phyloP scores from a whole-genome alignment of 2,797 vertebrate species.

The Rhinophrynus dorsalis region DNA sequence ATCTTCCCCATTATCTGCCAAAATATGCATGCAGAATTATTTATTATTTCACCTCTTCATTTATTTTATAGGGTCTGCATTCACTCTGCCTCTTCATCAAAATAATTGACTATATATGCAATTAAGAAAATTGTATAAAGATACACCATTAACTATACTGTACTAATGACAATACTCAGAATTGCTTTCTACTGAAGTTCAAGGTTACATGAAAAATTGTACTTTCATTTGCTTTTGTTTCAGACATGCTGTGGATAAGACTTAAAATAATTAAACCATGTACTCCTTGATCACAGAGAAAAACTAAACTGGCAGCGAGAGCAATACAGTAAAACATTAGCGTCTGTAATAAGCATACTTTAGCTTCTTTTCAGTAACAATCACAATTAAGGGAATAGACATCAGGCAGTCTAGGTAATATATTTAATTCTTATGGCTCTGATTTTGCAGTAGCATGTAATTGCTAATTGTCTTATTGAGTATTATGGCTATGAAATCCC shows the following conservation, averaged over 20 bases:
- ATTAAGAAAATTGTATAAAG: background rate
- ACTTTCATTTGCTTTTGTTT: conserved; percentile 32
- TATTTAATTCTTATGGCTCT: conserved; percentile 45
- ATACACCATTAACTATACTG: background rate
- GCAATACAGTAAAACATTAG: conserved; percentile 46
- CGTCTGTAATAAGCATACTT: conserved; percentile 47
- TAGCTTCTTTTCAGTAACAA: conserved; percentile 45
- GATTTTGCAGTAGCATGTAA: conserved; percentile 45
- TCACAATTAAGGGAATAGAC: conserved; percentile 51
- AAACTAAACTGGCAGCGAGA: conserved; percentile 37
- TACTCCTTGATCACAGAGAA: conserved; percentile 44
- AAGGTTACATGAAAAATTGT: conserved; percentile 40
- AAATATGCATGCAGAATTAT: no score
- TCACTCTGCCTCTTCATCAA: conserved; percentile 6
- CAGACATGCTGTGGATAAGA: conserved; percentile 44
- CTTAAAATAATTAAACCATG: conserved; percentile 44
- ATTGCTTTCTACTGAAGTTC: conserved; percentile 20
- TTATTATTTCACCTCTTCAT: background rate
- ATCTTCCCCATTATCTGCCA: no score
- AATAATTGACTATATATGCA: conserved; percentile 2
- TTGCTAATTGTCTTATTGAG: conserved; percentile 48
- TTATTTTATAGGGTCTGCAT: background rate
- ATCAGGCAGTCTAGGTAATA: conserved; percentile 46
- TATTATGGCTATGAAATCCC: conserved; percentile 39
- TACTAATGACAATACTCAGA: background rate